A percentile compares a stretch with the other conserved stretches of the same genome.
phyloP scores from a whole-genome alignment of 2,797 vertebrate genomes.

The Hemitrygon akajei region DNA sequence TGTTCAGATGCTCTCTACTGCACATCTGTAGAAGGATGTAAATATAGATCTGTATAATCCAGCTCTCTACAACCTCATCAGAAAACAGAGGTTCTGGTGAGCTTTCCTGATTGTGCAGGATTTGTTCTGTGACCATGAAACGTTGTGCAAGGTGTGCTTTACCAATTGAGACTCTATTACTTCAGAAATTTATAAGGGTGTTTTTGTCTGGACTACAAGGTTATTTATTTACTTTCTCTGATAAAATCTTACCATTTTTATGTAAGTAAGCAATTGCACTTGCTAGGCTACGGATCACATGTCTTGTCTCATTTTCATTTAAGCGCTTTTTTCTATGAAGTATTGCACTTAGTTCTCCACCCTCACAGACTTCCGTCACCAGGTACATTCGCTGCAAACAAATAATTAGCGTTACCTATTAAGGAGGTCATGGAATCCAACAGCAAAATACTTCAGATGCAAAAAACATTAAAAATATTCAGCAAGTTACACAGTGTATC shows the following conservation, averaged over 20 bases:
- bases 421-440: background rate
- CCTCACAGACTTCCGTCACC: constrained; percentile 74
- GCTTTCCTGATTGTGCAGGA: too few species aligned
- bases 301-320: constrained; percentile 71
- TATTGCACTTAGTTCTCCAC: constrained; percentile 70
- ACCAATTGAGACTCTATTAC: background rate
- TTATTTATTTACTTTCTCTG: background rate
- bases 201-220: background rate
- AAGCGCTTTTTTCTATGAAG: constrained; percentile 62
- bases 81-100: too few species aligned
- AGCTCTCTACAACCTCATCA: too few species aligned
- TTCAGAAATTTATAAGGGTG: background rate
- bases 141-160: background rate
- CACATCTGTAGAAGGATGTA: too few species aligned
- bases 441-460: too few species aligned
- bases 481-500: too few species aligned
- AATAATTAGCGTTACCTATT: background rate
- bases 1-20: too few species aligned
- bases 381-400: constrained; percentile 69
- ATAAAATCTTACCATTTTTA: constrained; percentile 59
- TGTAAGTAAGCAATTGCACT: constrained; percentile 72
- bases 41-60: too few species aligned
- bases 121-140: too few species aligned
- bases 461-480: too few species aligned
- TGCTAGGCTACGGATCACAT: constrained; percentile 67